phyloP scores from a whole-genome alignment of 2,888 invertebrate genomes.

The Osmoderma eremita region DNA sequence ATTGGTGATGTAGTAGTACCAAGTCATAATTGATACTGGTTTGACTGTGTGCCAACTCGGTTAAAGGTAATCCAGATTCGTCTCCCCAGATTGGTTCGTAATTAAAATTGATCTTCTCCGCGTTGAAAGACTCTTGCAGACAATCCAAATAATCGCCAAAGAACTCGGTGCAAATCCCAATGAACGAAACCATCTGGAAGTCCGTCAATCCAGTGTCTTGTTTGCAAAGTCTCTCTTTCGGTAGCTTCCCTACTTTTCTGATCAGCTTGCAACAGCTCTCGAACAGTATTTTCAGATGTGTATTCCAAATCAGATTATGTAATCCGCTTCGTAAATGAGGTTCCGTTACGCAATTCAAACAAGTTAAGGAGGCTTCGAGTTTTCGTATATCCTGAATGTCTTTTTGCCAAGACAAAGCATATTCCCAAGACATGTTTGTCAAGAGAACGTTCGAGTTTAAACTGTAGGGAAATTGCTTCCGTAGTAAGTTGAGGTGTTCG shows the following conservation, averaged over 20 bases:
- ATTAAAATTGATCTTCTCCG: conserved; percentile 61
- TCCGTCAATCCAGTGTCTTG: conserved; percentile 81
- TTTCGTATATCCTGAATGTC: conserved; percentile 73
- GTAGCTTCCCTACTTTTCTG: conserved; percentile 84
- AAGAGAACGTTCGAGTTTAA: conserved; percentile 81
- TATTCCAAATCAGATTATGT: conserved; percentile 88
- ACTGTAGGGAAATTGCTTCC: conserved; percentile 87
- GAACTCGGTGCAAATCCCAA: conserved; percentile 65
- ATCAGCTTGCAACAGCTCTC: conserved; percentile 80
- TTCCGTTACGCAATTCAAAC: conserved; percentile 74
- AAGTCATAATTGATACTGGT: conserved; percentile 79
- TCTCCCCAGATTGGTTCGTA: conserved; percentile 77
- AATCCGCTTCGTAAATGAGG: conserved; percentile 80
- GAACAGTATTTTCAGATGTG: conserved; percentile 83
- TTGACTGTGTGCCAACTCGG: conserved; percentile 81
- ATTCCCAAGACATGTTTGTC: conserved; percentile 92
- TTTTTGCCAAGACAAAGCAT: conserved; percentile 87
- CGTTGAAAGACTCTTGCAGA: conserved; percentile 57
- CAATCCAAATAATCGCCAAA: conserved; percentile 65
- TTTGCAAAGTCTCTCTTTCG: conserved; percentile 83
- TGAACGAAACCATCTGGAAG: conserved; percentile 67
- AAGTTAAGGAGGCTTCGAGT: conserved; percentile 77
- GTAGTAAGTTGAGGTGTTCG: conserved; percentile 72
- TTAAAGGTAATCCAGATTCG: conserved; percentile 72
- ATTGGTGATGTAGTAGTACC: conserved; percentile 82